A percentile compares a stretch with the other conserved stretches of the same genome.
phyloP scores from a whole-genome alignment of 2,113 vertebrate species.

The Channa maculata region DNA sequence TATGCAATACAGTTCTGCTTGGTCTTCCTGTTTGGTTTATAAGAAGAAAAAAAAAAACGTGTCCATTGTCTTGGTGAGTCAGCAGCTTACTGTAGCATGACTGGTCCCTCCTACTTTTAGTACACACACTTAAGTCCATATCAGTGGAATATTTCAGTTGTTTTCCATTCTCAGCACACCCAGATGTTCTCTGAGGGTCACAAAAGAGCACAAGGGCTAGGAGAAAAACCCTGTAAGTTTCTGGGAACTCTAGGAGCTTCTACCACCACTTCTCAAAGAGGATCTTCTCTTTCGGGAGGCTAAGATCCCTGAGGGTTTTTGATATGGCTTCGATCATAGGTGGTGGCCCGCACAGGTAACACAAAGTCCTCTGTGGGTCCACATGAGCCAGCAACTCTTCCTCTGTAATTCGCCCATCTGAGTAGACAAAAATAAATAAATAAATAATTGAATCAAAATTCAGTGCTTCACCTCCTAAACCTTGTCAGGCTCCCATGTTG shows the following conservation, averaged over 20 bases:
- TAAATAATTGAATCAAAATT: conserved; percentile 32
- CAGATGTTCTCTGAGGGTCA: background rate
- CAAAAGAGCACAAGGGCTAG: background rate
- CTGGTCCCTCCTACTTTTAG: background rate
- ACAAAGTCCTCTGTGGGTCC: conserved; percentile 86
- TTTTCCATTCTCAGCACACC: conserved; percentile 1
- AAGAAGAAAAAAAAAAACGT: conserved; percentile 43
- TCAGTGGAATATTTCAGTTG: conserved; percentile 24
- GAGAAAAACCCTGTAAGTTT: background rate
- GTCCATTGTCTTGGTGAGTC: conserved; percentile 23
- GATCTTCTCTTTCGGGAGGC: conserved; percentile 86
- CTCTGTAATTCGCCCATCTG: conserved; percentile 90
- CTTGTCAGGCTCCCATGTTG: background rate
- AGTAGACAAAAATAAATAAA: conserved; percentile 52
- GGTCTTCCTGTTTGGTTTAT: conserved; percentile 12
- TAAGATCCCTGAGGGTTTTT: conserved; percentile 81
- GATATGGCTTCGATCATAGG: conserved; percentile 94
- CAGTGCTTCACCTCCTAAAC: background rate
- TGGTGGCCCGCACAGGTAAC: conserved; percentile 96
- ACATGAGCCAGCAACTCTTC: conserved; percentile 83
- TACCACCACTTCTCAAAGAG: conserved; percentile 99
- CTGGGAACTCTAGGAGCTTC: background rate
- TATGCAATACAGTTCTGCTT: background rate
- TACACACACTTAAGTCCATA: background rate
- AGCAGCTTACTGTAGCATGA: conserved; percentile 23